Percentiles rank a stretch among this genome's conserved stretches.
phyloP scores from a whole-genome alignment of 2,113 vertebrate genomes.

The Melanocharis versteri region DNA sequence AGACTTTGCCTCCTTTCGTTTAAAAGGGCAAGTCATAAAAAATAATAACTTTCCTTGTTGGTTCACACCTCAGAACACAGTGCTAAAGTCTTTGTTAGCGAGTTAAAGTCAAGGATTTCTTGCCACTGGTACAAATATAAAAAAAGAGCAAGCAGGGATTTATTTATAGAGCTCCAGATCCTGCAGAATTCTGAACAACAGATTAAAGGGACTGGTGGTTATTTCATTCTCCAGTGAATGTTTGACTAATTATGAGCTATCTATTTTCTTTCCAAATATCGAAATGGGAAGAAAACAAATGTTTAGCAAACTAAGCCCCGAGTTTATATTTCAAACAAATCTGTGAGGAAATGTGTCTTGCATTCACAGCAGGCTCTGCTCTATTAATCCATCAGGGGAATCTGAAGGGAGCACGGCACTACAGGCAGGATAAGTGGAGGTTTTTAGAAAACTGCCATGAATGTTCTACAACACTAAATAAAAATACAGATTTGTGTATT shows the following conservation, averaged over 20 bases:
- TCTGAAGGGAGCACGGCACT: background rate
- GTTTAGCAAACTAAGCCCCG: background rate
- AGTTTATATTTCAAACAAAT: slow-evolving; percentile 17
- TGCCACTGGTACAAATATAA: background rate
- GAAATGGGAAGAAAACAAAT: slow-evolving; percentile 10
- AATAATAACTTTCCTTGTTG: slow-evolving; percentile 1
- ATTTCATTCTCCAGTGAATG: slow-evolving; percentile 42
- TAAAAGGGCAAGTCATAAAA: slow-evolving; percentile 16
- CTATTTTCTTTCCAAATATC: slow-evolving; percentile 53
- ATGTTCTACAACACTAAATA: background rate
- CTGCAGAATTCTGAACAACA: slow-evolving; percentile 56
- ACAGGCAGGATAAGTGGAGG: background rate
- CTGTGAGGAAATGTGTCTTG: background rate
- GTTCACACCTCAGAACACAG: background rate
- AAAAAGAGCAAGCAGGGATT: slow-evolving; percentile 49
- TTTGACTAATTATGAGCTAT: slow-evolving; percentile 49
- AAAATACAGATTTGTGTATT: background rate
- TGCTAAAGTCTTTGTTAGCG: background rate
- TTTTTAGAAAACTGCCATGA: background rate
- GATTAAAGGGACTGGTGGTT: slow-evolving; percentile 63
- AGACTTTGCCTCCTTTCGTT: slow-evolving; percentile 28
- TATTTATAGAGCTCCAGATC: slow-evolving; percentile 64
- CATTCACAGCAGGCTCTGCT: background rate
- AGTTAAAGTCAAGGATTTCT: slow-evolving; percentile 5
- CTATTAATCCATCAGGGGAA: background rate